phyloP scores from a whole-genome alignment of 2,888 invertebrate genomes.

The Biston betularia region DNA sequence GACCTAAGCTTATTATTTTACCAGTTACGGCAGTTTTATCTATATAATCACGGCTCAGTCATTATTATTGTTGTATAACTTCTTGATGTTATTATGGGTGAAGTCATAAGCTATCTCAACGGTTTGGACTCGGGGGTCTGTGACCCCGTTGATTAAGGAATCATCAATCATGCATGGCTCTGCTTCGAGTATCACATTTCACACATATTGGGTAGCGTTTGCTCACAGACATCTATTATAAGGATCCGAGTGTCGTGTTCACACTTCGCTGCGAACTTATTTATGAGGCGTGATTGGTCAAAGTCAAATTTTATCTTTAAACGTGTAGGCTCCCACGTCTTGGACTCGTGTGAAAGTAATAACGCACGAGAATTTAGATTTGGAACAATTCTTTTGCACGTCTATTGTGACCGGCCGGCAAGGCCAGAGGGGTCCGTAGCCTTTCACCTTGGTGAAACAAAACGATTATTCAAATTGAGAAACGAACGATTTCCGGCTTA shows the following conservation, averaged over 20 bases:
- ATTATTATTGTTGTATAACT: slow-evolving; percentile 53
- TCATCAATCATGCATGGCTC: slow-evolving; percentile 78
- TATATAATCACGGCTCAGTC: slow-evolving; percentile 28
- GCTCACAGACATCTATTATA: slow-evolving; percentile 52
- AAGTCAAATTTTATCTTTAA: slow-evolving; percentile 34
- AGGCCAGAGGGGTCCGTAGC: slow-evolving; percentile 67
- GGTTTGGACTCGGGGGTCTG: slow-evolving; percentile 61
- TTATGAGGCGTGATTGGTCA: slow-evolving; percentile 40
- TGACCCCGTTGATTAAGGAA: slow-evolving; percentile 80
- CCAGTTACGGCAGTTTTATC: slow-evolving; percentile 33
- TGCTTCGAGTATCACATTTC: slow-evolving; percentile 73
- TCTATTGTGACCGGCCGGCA: slow-evolving; percentile 46
- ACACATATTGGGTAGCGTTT: slow-evolving; percentile 62
- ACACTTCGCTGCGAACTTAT: slow-evolving; percentile 37
- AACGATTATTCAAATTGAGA: slow-evolving; percentile 71
- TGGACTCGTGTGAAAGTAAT: slow-evolving; percentile 29
- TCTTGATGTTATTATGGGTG: slow-evolving; percentile 60
- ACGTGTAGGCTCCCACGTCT: slow-evolving; percentile 20
- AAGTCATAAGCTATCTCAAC: slow-evolving; percentile 68
- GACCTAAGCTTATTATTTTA: slow-evolving; percentile 42
- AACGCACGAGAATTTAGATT: slow-evolving; percentile 24
- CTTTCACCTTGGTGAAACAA: slow-evolving; percentile 65
- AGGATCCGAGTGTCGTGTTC: slow-evolving; percentile 50
- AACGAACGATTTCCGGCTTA: slow-evolving; percentile 80
- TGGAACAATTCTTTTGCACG: slow-evolving; percentile 34